A percentile compares a stretch with the other conserved stretches of the same genome.
These are phyloP conservation scores for Agraylea sexmaculata DNA, from an alignment of 1,140 invertebrate species.

Conservation along the genomic window DNA sequence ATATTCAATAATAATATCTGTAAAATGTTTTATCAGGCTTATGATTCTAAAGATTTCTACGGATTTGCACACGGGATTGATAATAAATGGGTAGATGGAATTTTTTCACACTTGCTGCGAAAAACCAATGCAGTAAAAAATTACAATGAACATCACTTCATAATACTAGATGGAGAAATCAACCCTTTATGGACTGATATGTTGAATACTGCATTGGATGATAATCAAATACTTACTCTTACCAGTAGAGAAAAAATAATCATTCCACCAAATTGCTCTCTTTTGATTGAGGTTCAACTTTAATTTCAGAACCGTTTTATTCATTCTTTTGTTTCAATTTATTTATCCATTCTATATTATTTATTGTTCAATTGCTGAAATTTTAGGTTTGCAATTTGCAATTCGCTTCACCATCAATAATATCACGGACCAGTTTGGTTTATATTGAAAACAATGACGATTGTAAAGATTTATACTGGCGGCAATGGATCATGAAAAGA, in stretches of 20 bases:
- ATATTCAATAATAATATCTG: too few species aligned
- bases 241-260: conserved; percentile 84
- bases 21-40: too few species aligned
- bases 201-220: conserved; percentile 95
- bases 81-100: too few species aligned
- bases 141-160: conserved; percentile 62
- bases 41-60: too few species aligned
- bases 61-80: too few species aligned
- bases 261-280: conserved; percentile 63
- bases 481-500: too few species aligned
- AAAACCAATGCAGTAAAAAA: too few species aligned
- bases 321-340: conserved; percentile 9
- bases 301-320: too few species aligned
- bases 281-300: conserved; percentile 69
- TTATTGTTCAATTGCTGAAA: too few species aligned
- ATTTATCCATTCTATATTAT: too few species aligned
- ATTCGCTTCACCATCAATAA: conserved; percentile 83
- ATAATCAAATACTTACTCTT: conserved; percentile 78
- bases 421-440: conserved; percentile 86
- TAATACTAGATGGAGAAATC: conserved; percentile 86
- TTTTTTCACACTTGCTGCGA: too few species aligned
- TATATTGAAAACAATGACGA: conserved; percentile 89
- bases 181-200: conserved; percentile 91
- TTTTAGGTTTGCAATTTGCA: conserved; percentile 69
- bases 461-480: too few species aligned